These are phyloP conservation scores for Tetranychus urticae DNA, from an alignment of 1,140 invertebrate genomes.

Conservation along the genomic window DNA sequence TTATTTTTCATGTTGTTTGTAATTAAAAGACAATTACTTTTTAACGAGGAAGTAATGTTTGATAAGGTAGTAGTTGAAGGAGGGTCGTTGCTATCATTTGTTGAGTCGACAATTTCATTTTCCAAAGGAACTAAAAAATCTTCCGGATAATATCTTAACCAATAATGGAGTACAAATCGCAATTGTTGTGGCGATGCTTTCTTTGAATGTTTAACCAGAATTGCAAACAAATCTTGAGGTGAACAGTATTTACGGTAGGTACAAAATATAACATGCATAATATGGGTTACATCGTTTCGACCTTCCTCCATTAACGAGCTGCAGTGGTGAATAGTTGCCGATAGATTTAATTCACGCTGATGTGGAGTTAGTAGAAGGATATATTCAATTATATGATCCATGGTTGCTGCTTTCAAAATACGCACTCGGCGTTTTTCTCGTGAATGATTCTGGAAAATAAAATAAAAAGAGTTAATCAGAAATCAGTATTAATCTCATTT, in stretches of 20 bases:
- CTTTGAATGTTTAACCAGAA: background rate
- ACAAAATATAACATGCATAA: conserved; percentile 10
- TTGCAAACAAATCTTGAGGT: conserved; percentile 5
- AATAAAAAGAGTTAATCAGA: too few relatives aligned
- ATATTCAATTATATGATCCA: conserved; percentile 88
- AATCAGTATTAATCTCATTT: too few relatives aligned
- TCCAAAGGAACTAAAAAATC: conserved; percentile 1
- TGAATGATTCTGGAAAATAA: conserved; percentile 33
- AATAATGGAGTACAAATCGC: conserved; percentile 9
- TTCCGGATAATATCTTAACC: conserved; percentile 11
- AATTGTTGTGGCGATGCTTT: conserved; percentile 4
- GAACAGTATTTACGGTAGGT: conserved; percentile 7
- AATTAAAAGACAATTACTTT: too few relatives aligned
- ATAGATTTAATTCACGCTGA: background rate
- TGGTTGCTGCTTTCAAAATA: conserved; percentile 80
- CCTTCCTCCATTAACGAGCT: conserved; percentile 5
- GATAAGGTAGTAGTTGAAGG: background rate
- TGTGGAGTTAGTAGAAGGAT: conserved; percentile 29
- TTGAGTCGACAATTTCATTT: background rate
- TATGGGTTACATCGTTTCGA: conserved; percentile 8
- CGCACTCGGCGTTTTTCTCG: conserved; percentile 93
- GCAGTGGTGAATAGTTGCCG: background rate
- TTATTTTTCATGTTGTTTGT: background rate
- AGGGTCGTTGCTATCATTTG: background rate
- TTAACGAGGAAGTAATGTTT: background rate